These are phyloP conservation scores for Ericerus pela DNA, from an alignment of 1,140 invertebrate species.

Conservation along the genomic window DNA sequence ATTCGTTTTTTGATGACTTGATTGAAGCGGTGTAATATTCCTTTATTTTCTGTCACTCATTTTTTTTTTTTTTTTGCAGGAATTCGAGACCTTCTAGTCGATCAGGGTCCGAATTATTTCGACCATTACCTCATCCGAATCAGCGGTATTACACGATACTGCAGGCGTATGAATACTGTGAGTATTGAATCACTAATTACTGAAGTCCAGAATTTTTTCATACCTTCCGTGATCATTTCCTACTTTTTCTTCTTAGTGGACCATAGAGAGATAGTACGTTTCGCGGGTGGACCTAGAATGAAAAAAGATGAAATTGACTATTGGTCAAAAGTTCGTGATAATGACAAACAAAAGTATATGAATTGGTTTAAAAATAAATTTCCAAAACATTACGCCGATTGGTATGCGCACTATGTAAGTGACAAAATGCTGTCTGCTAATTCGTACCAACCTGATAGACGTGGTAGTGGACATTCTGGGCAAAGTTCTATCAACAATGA, in stretches of 20 bases:
- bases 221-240: too few relatives aligned
- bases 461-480: neutral
- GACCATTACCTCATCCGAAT: neutral
- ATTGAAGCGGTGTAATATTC: too few relatives aligned
- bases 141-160: neutral
- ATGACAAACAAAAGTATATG: neutral
- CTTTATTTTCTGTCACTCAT: too few relatives aligned
- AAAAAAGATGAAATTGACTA: neutral
- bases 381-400: neutral
- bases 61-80: neutral
- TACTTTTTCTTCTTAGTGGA: neutral
- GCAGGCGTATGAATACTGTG: neutral
- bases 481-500: neutral
- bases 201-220: too few relatives aligned
- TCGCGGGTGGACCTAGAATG: neutral
- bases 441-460: neutral
- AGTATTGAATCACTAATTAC: neutral
- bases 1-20: too few relatives aligned
- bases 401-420: neutral
- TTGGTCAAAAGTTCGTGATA: slow-evolving; percentile 3
- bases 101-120: neutral
- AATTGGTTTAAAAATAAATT: neutral
- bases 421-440: neutral
- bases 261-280: neutral
- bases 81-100: neutral